Base-by-base conservation (phyloP, 2,113 vertebrate genomes). In the Dendrocopos noguchii region DNA sequence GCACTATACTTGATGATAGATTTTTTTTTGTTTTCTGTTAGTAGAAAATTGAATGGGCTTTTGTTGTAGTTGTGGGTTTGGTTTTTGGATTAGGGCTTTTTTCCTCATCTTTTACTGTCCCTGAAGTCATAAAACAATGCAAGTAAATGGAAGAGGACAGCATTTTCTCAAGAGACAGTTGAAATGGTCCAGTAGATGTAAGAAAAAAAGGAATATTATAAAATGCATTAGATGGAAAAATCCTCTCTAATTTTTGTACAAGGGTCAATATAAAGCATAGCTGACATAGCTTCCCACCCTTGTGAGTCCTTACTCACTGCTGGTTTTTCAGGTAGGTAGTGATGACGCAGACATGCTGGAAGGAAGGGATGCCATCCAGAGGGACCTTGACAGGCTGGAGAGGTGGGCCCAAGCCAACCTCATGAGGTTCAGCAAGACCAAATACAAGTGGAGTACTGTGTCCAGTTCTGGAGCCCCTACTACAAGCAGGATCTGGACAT, bases 31-130 rank as follows among this genome's bases (percentile, higher is more conserved):
- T 64, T 13, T 9, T 14, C 42, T 44, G 42, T 15, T 7, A 25
- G 46, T 4, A 82, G 0, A 63, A 60, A 55, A 90, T 64, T 13
- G 10, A 64, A 7, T 16, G 6, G 0, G 0, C 1, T 9, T 33
- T 50, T 55, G 33, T 79, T 70, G 3, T 72, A 68, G 16, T 34
- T 82, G 9, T 25, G 34, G 7, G 7, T 53, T 68, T 55, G 6
- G 3, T 0, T 2, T 15, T 59, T 67, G 36, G 27, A 10, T 20
- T 28, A 10, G 27, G 28, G 27, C 19, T 5, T 2, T 2, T 24
- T 7, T 39, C 20, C 10, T 15, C 10, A 13, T 9, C 15, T 21
- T 15, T n/a, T 44, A 31, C 11, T 9, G 1, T 0, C 0, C 8
- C 19, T 21, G 3, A 84, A 31, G 6, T 61, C 25, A 39, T 64